Conservation (phyloP, 2,888 invertebrate species). For the Ptilodon capucinus region DNA sequence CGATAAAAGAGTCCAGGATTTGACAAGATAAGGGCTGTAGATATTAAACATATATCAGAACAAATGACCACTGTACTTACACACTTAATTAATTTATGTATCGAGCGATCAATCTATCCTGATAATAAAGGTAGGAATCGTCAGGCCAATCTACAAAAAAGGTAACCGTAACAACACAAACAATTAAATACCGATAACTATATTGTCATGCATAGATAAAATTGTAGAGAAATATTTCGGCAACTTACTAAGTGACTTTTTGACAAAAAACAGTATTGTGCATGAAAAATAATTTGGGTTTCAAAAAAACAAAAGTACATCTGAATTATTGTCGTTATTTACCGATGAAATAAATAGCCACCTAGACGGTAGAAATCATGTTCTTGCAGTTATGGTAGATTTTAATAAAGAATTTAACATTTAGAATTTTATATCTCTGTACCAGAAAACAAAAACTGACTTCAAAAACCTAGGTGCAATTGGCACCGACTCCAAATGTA, state of each 20-base stretch:
- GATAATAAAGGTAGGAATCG: slow-evolving; percentile 1
- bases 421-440: not conserved
- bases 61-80: not conserved
- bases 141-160: slow-evolving; percentile 4
- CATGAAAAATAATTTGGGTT: slow-evolving; percentile 4
- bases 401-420: slow-evolving; percentile 1
- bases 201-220: slow-evolving; percentile 3
- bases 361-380: not conserved
- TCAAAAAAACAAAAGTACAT: not conserved
- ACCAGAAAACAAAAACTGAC: too few species aligned
- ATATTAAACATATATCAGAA: not conserved
- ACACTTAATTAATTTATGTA: slow-evolving; percentile 1
- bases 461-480: too few species aligned
- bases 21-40: not conserved
- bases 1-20: not conserved
- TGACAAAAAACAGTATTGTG: not conserved
- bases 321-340: slow-evolving; percentile 3
- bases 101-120: not conserved
- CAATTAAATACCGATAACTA: slow-evolving; percentile 2
- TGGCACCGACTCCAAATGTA: too few species aligned
- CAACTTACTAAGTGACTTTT: not conserved
- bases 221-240: too few species aligned
- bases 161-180: not conserved
- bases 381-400: not conserved
- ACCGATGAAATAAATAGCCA: slow-evolving; percentile 1